Evolutionary conservation across 2,113 vertebrate genomes (phyloP).

Genomic region (Enhydra lutris): DNA sequence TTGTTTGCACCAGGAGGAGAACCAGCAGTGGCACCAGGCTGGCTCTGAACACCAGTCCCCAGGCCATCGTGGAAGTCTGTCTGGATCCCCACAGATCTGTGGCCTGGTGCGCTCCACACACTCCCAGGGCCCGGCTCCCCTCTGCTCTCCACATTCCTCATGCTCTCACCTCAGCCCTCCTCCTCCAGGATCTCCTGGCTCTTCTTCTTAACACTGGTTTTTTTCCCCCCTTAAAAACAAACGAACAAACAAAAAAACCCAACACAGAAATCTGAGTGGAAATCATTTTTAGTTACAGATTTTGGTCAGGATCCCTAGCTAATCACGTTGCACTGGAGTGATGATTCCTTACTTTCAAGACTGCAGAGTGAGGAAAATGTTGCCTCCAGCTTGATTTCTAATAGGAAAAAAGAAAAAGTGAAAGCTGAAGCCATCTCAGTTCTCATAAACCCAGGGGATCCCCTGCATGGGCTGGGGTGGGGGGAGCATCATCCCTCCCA

Average conservation of each 20-base stretch:
- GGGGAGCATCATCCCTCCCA: neutral
- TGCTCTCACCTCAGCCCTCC: neutral
- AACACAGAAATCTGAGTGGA: neutral
- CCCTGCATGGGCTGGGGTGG: fast-evolving
- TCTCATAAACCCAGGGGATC: neutral
- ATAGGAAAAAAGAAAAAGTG: neutral
- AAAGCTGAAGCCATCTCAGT: neutral
- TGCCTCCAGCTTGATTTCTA: neutral
- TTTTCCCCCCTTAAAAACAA: no score
- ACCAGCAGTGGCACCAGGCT: fast-evolving
- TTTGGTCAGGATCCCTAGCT: neutral
- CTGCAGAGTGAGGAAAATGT: neutral
- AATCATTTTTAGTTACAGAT: neutral
- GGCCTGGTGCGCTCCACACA: fast-evolving
- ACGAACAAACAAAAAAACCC: no score
- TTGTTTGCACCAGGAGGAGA: neutral
- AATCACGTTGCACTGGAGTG: neutral
- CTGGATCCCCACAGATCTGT: fast-evolving
- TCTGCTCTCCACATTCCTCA: neutral
- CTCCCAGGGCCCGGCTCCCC: neutral
- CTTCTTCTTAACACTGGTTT: neutral
- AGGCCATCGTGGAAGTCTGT: neutral
- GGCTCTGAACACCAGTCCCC: neutral
- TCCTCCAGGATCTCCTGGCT: neutral
- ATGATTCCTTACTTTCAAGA: neutral